Conservation (phyloP, 2,113 vertebrate genomes). For the Pogonocichla stellata region DNA sequence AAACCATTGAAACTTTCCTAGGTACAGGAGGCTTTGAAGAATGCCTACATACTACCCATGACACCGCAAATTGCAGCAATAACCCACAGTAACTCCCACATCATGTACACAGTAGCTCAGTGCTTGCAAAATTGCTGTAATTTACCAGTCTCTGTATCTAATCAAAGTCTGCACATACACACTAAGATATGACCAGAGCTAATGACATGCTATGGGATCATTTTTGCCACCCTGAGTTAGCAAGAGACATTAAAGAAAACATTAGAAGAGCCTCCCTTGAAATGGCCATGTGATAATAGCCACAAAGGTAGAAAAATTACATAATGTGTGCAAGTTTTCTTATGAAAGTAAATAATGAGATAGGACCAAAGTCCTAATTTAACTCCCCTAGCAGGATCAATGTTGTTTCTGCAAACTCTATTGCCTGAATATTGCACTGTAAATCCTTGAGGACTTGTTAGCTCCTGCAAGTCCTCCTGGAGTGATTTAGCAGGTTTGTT, state of each 20-base stretch:
- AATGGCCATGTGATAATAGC: background rate
- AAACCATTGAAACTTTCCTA: constrained; percentile 27
- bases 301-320: background rate
- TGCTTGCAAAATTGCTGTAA: background rate
- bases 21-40: background rate
- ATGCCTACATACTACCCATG: background rate
- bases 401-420: background rate
- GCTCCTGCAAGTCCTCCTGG: background rate
- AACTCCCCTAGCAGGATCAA: background rate
- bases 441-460: background rate
- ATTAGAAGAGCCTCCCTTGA: background rate
- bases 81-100: background rate
- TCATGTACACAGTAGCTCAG: background rate
- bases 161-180: background rate
- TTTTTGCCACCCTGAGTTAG: background rate
- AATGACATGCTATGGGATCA: background rate
- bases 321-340: background rate
- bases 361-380: background rate
- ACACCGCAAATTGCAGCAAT: background rate
- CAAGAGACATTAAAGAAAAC: background rate
- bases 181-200: background rate
- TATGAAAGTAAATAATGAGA: background rate
- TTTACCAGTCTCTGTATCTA: background rate
- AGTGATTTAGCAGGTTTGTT: background rate
- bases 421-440: background rate